These are phyloP conservation scores for Prochilodus magdalenae DNA, from an alignment of 2,113 vertebrate species.

Conservation along the genomic window DNA sequence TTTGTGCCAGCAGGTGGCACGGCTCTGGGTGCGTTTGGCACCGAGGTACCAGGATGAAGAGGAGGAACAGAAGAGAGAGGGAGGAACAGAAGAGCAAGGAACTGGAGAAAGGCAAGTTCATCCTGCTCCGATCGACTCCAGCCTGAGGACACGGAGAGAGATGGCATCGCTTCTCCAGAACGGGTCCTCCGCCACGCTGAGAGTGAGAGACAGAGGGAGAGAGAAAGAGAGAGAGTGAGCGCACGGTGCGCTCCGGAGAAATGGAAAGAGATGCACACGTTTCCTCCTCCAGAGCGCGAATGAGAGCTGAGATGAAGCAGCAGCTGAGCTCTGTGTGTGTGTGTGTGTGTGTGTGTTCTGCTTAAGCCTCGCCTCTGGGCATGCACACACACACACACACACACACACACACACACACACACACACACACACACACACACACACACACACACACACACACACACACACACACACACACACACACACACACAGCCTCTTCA, in stretches of 20 bases:
- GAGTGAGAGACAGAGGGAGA: neutral
- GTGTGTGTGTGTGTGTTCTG: constrained; percentile 1
- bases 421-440: neutral
- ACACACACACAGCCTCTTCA: neutral
- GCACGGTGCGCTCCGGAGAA: neutral
- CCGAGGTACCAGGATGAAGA: neutral
- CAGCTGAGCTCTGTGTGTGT: neutral
- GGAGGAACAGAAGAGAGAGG: neutral
- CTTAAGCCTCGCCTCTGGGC: constrained; percentile 9
- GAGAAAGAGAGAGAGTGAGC: neutral
- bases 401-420: neutral
- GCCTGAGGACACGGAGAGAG: constrained; percentile 43
- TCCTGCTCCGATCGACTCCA: constrained; percentile 54
- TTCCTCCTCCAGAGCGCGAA: neutral
- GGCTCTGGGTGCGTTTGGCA: constrained; percentile 79
- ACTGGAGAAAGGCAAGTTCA: constrained; percentile 59
- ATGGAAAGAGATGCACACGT: neutral
- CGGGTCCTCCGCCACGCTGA: neutral
- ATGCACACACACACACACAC: neutral
- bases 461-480: neutral
- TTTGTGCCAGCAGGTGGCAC: constrained; percentile 80
- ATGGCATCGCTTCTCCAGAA: constrained; percentile 28
- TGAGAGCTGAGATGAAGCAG: constrained; percentile 8
- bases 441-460: neutral
- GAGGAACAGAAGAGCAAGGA: constrained; percentile 27